Conservation (phyloP, 2,888 invertebrate genomes). For the Cryptophagus acutangulus region DNA sequence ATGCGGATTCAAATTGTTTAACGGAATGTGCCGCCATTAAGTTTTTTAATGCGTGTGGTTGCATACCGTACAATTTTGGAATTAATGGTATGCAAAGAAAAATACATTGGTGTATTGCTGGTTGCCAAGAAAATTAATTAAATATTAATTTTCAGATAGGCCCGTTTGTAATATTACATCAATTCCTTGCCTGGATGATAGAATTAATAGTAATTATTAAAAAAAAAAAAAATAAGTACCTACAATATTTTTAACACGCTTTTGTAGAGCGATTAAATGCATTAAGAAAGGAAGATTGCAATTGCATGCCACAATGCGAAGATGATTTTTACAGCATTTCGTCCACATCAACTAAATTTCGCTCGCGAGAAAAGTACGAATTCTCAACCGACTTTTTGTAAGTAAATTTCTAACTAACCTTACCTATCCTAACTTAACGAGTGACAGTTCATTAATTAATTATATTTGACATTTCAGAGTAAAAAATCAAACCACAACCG, state of each 20-base stretch:
- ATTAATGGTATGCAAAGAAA: constrained; percentile 23
- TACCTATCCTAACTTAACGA: no score
- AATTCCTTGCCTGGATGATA: constrained; percentile 34
- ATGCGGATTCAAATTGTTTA: constrained; percentile 39
- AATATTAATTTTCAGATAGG: constrained; percentile 21
- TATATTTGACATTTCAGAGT: constrained; percentile 17
- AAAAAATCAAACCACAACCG: constrained; percentile 19
- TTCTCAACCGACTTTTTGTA: constrained; percentile 13
- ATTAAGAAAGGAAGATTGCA: constrained; percentile 18
- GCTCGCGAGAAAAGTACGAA: neutral
- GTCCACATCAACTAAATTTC: constrained; percentile 20
- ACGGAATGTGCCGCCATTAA: constrained; percentile 32
- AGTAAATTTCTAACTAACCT: constrained; percentile 17
- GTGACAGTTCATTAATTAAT: no score
- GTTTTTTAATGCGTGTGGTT: constrained; percentile 33
- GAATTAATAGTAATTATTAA: constrained; percentile 9
- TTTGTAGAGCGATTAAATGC: neutral
- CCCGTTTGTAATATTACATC: constrained; percentile 38
- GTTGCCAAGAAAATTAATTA: neutral
- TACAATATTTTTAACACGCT: constrained; percentile 12
- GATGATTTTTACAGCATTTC: constrained; percentile 33
- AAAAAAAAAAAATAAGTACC: constrained; percentile 21
- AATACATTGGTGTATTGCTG: neutral
- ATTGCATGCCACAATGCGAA: constrained; percentile 40
- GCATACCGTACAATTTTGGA: constrained; percentile 38